phyloP scores from a whole-genome alignment of 1,140 invertebrate species.

The Orchesella cincta region DNA sequence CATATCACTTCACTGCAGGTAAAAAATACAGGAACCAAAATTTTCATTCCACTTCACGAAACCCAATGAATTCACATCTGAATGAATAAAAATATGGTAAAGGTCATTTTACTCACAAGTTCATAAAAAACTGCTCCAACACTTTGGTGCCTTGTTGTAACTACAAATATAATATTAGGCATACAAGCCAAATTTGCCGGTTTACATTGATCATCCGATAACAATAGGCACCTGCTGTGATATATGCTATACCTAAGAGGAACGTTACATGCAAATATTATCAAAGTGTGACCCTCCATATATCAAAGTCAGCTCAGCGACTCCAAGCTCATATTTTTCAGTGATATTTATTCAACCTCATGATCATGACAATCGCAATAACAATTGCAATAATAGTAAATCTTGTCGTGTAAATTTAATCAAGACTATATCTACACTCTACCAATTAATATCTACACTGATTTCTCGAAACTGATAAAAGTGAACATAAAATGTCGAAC shows the following conservation, averaged over 20 bases:
- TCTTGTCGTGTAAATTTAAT: too few relatives aligned
- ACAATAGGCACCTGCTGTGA: neutral
- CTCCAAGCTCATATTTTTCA: too few relatives aligned
- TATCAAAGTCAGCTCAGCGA: neutral
- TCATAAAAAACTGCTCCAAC: too few relatives aligned
- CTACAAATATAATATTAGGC: neutral
- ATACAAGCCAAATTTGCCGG: conserved; percentile 9
- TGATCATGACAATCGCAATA: neutral
- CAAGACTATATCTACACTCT: too few relatives aligned
- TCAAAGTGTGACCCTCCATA: neutral
- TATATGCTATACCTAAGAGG: neutral
- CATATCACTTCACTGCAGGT: neutral
- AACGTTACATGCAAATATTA: neutral
- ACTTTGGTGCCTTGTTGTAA: neutral
- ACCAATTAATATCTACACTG: too few relatives aligned
- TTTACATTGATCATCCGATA: conserved; percentile 11
- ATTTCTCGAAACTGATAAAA: too few relatives aligned
- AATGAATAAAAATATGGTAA: neutral
- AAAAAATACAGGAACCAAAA: neutral
- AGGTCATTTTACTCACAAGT: neutral
- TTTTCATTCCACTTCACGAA: neutral
- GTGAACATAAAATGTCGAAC: too few relatives aligned
- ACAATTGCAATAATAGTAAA: neutral
- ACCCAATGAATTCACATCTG: neutral
- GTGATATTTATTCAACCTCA: neutral